Evolutionary conservation across 2,888 invertebrate genomes (phyloP), one percentile per base, ranked within the genome.

Genomic region (Agrochola circellaris): DNA sequence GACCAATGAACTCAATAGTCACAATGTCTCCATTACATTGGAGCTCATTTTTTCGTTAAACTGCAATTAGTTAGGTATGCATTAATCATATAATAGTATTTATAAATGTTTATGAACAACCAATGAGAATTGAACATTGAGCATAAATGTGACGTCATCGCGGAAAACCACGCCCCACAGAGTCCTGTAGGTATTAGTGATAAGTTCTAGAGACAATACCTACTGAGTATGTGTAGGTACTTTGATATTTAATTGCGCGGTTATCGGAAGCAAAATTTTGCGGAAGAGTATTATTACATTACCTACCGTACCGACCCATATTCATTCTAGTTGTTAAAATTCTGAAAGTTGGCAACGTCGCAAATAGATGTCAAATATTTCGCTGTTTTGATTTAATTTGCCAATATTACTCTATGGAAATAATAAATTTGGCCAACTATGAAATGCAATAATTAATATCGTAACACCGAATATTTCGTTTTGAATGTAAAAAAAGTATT

Each of bases 141-240:
- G 23, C 70, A 45, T 60, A 45, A 45, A 51, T 42, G 9, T 84
- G 73, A 81, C 69, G 66, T 78, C 69, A 81, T n/a, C 51, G 26
- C 30, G 38, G 64, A 60, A 77, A 83, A 73, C 66, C 83, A 81
- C 83, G 78, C 83, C 83, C 15, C 64, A 11, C 65, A 45, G 72
- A 51, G 69, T 84, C 83, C 84, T 84, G 84, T 75, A 84, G 70
- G 67, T 79, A 78, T 73, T 45, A 61, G 30, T 64, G 74, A 75
- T 81, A 71, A 70, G 67, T 65, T 58, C 23, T 67, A 56, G 15
- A 61, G 38, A 70, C 69, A 72, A 58, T 76, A 68, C 69, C 42
- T 71, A 79, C 23, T 56, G 13, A 30, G 17, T 15, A 17, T 30
- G 30, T 17, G 17, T 60, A 60, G 17, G 26, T 60, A 60, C 30